phyloP scores from a whole-genome alignment of 2,113 vertebrate genomes.

The Bungarus multicinctus region DNA sequence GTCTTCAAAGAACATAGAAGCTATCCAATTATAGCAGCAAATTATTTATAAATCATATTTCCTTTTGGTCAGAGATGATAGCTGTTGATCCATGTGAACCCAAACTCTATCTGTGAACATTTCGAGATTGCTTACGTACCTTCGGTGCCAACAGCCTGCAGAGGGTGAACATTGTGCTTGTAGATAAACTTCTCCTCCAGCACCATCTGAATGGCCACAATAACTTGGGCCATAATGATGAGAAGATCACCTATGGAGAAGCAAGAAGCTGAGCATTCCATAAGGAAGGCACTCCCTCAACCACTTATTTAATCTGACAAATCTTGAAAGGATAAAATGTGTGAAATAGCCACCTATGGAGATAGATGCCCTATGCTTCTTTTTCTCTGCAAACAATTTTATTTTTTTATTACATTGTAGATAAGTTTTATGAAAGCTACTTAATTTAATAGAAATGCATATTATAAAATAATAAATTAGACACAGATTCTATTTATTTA shows the following conservation, averaged over 20 bases:
- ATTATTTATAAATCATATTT: not conserved
- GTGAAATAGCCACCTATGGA: not conserved
- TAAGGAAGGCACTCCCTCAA: not conserved
- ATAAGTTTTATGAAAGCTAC: not conserved
- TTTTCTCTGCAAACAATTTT: not conserved
- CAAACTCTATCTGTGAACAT: not conserved
- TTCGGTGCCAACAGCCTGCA: slow-evolving; percentile 88
- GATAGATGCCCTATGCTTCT: not conserved
- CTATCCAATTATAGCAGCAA: not conserved
- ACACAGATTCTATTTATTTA: not conserved
- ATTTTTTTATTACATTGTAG: not conserved
- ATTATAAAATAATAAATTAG: not conserved
- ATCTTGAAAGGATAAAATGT: not conserved
- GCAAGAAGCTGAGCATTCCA: not conserved
- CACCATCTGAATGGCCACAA: slow-evolving; percentile 92
- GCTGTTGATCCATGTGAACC: not conserved
- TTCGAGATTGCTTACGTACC: slow-evolving; percentile 61
- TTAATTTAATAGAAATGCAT: not conserved
- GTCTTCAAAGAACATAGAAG: not conserved
- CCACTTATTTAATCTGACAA: not conserved
- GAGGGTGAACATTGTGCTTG: slow-evolving; percentile 88
- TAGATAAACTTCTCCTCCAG: slow-evolving; percentile 94
- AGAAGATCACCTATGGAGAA: slow-evolving; percentile 82
- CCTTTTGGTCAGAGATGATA: not conserved
- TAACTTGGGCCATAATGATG: slow-evolving; percentile 90